Percentiles rank a stretch among this genome's conserved stretches.
These are phyloP conservation scores for Drosophila quinaria DNA, from an alignment of 2,888 invertebrate genomes.

Conservation along the genomic window DNA sequence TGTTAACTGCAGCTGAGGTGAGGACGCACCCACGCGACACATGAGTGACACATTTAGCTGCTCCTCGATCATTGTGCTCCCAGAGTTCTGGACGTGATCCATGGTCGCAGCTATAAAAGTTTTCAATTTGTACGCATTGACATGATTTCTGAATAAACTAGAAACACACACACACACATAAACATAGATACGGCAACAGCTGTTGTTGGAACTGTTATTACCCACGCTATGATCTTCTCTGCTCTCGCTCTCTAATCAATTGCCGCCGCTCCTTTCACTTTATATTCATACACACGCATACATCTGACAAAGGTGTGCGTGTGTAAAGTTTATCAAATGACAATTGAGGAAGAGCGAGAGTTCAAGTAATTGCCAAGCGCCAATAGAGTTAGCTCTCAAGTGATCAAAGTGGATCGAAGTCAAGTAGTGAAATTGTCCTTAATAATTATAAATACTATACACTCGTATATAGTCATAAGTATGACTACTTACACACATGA, in stretches of 20 bases:
- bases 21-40: constrained; percentile 26
- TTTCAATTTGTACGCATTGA: constrained; percentile 68
- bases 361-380: constrained; percentile 64
- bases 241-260: constrained; percentile 55
- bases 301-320: constrained; percentile 1
- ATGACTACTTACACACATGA: neutral
- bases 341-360: constrained; percentile 73
- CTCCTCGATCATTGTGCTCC: constrained; percentile 1
- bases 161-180: neutral
- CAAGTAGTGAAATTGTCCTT: constrained; percentile 82
- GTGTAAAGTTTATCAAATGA: constrained; percentile 56
- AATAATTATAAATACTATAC: constrained; percentile 31
- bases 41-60: constrained; percentile 20
- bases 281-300: constrained; percentile 34
- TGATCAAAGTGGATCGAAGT: constrained; percentile 33
- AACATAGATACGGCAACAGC: neutral
- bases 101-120: constrained; percentile 38
- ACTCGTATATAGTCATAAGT: constrained; percentile 4
- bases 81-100: constrained; percentile 24
- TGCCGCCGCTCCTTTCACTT: constrained; percentile 72
- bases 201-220: constrained; percentile 33
- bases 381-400: constrained; percentile 31
- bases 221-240: constrained; percentile 35
- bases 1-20: neutral
- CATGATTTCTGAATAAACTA: constrained; percentile 55